Conservation (phyloP, 2,113 vertebrate genomes). For the Connochaetes taurinus region DNA sequence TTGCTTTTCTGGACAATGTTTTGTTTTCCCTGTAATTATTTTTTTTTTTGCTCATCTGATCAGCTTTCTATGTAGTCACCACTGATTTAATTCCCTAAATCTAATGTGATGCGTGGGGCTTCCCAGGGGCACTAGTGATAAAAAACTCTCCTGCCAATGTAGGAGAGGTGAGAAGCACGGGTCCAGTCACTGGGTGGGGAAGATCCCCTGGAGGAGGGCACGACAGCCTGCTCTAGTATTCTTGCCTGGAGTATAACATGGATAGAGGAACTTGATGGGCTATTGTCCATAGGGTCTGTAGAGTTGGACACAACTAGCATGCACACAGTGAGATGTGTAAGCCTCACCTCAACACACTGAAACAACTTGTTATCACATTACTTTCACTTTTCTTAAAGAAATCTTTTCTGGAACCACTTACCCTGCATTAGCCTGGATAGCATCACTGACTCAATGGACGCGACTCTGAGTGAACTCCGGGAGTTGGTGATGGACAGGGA, state of each 20-base stretch:
- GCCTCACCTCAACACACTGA: background rate
- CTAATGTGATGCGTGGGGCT: background rate
- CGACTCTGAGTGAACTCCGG: too few relatives aligned
- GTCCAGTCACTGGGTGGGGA: background rate
- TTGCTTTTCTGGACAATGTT: background rate
- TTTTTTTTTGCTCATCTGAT: background rate
- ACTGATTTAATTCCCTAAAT: background rate
- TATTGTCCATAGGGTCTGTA: background rate
- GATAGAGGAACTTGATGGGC: background rate
- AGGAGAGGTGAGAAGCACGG: background rate
- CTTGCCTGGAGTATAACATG: background rate
- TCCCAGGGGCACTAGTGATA: background rate
- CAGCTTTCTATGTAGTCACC: background rate
- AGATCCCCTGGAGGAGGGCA: background rate
- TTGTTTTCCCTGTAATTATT: background rate
- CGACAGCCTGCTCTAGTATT: background rate
- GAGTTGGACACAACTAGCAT: rapidly evolving
- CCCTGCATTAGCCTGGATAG: background rate
- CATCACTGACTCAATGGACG: too few relatives aligned
- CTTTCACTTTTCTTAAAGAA: background rate
- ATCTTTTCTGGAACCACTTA: background rate
- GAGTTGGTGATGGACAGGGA: too few relatives aligned
- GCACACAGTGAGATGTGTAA: background rate
- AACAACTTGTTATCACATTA: background rate
- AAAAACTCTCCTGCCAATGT: background rate